Evolutionary conservation across 2,113 vertebrate genomes (phyloP).

Genomic region (Catagonus wagneri): DNA sequence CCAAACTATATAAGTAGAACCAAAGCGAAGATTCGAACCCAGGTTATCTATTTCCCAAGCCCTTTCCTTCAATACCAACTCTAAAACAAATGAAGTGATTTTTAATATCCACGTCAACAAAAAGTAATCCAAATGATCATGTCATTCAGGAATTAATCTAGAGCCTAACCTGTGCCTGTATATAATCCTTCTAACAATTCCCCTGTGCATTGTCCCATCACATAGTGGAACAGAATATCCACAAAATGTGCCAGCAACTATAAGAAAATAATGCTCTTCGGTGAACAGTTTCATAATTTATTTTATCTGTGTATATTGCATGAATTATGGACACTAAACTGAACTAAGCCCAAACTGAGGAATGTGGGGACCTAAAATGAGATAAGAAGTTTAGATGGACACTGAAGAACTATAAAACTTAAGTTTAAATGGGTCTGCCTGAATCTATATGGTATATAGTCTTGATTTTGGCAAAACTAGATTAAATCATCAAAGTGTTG

Average conservation of each 20-base stretch:
- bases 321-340: neutral
- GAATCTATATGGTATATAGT: neutral
- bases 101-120: neutral
- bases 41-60: neutral
- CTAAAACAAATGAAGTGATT: neutral
- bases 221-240: neutral
- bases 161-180: neutral
- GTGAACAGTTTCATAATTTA: neutral
- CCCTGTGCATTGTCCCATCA: neutral
- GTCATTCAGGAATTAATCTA: neutral
- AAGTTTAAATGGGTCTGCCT: neutral
- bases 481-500: neutral
- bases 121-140: neutral
- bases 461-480: neutral
- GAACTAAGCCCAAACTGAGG: neutral
- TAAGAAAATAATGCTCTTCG: neutral
- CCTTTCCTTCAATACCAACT: neutral
- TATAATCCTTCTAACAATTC: neutral
- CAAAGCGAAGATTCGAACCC: neutral
- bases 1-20: neutral
- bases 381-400: neutral
- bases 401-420: neutral
- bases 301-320: neutral
- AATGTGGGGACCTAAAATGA: neutral
- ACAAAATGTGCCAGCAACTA: neutral